These are phyloP conservation scores for Tragopan temminckii DNA, from an alignment of 2,797 vertebrate genomes.

Conservation along the genomic window DNA sequence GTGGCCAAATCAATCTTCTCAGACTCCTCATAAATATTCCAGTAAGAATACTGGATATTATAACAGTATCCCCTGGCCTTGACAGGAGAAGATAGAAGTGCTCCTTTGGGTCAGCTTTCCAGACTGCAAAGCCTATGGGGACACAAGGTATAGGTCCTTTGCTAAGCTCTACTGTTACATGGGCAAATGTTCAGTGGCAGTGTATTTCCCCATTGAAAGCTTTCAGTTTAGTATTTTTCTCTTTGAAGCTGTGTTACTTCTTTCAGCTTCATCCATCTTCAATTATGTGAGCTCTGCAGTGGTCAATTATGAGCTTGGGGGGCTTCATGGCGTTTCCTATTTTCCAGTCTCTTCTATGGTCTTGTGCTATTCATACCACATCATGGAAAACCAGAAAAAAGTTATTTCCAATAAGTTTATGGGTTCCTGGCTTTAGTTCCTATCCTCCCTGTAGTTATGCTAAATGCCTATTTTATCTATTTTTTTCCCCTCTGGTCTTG, in stretches of 20 bases:
- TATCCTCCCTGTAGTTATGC: neutral
- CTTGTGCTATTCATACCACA: neutral
- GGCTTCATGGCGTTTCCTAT: neutral
- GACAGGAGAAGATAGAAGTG: neutral
- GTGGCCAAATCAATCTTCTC: constrained; percentile 67
- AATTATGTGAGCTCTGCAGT: neutral
- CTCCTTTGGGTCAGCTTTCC: neutral
- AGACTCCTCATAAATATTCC: constrained; percentile 68
- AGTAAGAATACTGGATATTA: neutral
- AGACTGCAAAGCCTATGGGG: neutral
- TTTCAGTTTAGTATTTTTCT: neutral
- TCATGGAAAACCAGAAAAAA: neutral
- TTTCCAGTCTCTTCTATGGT: neutral
- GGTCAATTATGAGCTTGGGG: neutral
- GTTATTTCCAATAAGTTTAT: neutral
- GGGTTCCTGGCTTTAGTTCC: neutral
- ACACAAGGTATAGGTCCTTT: neutral
- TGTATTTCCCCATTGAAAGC: neutral
- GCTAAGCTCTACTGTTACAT: neutral
- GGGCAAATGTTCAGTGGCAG: neutral
- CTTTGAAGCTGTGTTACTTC: neutral
- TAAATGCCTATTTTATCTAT: neutral
- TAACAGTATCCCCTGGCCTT: neutral
- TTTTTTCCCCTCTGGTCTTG: neutral
- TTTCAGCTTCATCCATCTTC: neutral